phyloP scores from a whole-genome alignment of 2,113 vertebrate species.

The Peucedramus taeniatus region DNA sequence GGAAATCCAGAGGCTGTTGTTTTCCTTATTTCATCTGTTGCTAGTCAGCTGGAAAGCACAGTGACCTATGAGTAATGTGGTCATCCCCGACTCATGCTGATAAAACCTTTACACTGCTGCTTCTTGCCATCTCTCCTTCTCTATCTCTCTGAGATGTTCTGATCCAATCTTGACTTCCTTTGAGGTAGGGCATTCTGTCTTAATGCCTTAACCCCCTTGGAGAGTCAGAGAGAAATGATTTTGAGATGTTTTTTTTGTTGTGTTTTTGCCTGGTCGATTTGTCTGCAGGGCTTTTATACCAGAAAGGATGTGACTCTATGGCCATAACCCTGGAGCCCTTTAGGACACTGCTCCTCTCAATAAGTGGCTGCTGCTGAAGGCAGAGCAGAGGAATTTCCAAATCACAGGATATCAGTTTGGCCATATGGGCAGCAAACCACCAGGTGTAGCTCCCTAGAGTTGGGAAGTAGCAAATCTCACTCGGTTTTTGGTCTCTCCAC shows the following conservation, averaged over 20 bases:
- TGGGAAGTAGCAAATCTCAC: neutral
- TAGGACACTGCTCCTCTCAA: neutral
- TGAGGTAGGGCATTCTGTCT: constrained; percentile 18
- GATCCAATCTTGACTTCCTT: constrained; percentile 49
- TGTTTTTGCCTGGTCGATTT: neutral
- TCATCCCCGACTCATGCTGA: constrained; percentile 36
- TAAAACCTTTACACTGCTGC: constrained; percentile 26
- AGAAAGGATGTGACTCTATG: neutral
- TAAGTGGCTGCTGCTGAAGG: neutral
- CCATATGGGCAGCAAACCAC: neutral
- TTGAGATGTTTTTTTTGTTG: neutral
- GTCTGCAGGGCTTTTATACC: neutral
- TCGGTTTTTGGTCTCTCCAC: neutral
- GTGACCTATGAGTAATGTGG: constrained; percentile 52
- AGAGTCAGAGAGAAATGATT: constrained; percentile 5
- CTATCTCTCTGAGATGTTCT: constrained; percentile 11
- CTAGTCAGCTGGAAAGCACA: constrained; percentile 50
- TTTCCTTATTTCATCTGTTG: constrained; percentile 40
- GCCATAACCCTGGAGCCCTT: neutral
- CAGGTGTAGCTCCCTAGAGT: neutral
- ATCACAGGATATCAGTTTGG: neutral
- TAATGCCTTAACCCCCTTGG: neutral
- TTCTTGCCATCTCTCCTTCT: constrained; percentile 10
- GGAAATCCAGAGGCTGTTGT: neutral
- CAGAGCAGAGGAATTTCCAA: neutral